These are phyloP conservation scores for Tetrax tetrax DNA, from an alignment of 2,113 vertebrate genomes.

Conservation along the genomic window DNA sequence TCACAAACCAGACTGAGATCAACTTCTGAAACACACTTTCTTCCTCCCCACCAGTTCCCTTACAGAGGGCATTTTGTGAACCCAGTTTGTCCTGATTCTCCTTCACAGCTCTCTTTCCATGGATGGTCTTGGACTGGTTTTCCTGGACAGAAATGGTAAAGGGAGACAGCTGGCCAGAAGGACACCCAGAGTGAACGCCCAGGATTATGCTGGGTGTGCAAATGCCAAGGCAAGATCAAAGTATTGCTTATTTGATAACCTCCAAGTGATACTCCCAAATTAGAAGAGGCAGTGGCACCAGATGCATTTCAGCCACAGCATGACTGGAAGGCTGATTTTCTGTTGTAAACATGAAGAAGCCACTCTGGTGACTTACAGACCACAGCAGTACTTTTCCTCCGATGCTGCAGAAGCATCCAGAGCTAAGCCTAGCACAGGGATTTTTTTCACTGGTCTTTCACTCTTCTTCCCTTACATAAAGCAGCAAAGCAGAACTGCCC, in stretches of 20 bases:
- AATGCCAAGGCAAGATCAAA: constrained; percentile 7
- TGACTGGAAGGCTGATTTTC: background rate
- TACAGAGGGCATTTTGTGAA: background rate
- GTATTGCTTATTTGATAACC: background rate
- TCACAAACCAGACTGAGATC: background rate
- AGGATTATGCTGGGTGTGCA: background rate
- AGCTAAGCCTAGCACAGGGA: background rate
- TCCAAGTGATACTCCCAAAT: background rate
- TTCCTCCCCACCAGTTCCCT: background rate
- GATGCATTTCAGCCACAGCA: background rate
- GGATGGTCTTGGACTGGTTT: background rate
- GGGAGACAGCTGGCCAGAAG: background rate
- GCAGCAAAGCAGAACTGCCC: background rate
- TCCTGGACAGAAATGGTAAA: background rate
- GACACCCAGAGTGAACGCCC: fast-evolving
- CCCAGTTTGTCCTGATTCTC: background rate
- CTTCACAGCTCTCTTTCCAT: background rate
- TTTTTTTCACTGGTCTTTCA: background rate
- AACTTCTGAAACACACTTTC: background rate
- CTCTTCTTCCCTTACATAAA: background rate
- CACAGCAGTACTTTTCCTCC: background rate
- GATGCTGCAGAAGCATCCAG: background rate
- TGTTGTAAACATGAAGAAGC: background rate
- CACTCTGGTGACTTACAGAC: background rate
- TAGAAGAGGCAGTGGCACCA: background rate